Evolutionary conservation across 1,140 invertebrate genomes (phyloP).

Genomic region (Drosophila chauvacae): DNA sequence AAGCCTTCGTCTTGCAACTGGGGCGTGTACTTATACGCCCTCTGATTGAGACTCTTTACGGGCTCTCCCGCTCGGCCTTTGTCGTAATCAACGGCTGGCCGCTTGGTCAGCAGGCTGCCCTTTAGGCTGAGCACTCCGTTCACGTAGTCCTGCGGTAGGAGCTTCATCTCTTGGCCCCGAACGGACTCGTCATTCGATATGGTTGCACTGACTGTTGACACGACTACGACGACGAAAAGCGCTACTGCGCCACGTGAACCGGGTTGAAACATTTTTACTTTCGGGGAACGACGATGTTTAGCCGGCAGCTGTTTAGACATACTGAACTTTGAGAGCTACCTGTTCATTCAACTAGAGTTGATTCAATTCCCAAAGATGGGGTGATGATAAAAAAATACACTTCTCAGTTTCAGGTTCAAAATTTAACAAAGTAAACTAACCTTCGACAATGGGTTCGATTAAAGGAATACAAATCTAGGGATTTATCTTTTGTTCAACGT

Average conservation of each 20-base stretch:
- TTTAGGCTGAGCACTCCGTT: slow-evolving; percentile 68
- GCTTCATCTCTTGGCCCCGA: not conserved
- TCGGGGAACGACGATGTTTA: slow-evolving; percentile 22
- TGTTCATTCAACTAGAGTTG: too few relatives aligned
- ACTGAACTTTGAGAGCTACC: slow-evolving; percentile 2
- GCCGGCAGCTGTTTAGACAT: slow-evolving; percentile 41
- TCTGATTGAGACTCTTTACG: not conserved
- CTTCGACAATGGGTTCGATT: too few relatives aligned
- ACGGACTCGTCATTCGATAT: not conserved
- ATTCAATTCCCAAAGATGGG: not conserved
- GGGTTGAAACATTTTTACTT: slow-evolving; percentile 59
- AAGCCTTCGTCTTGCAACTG: slow-evolving; percentile 7
- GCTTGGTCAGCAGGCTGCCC: slow-evolving; percentile 45
- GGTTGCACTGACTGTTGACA: slow-evolving; percentile 7
- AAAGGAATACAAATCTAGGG: too few relatives aligned
- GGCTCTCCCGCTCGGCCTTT: not conserved
- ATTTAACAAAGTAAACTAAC: not conserved
- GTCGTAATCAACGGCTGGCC: not conserved
- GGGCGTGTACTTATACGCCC: not conserved
- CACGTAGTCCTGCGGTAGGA: slow-evolving; percentile 39
- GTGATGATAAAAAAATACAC: not conserved
- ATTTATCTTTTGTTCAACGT: too few relatives aligned
- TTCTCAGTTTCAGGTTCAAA: not conserved
- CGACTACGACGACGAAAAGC: slow-evolving; percentile 12
- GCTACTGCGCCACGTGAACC: slow-evolving; percentile 9